Evolutionary conservation across 1,140 invertebrate genomes (phyloP), one percentile per base, ranked within the genome.

Genomic region (Kradibia gibbosae): DNA sequence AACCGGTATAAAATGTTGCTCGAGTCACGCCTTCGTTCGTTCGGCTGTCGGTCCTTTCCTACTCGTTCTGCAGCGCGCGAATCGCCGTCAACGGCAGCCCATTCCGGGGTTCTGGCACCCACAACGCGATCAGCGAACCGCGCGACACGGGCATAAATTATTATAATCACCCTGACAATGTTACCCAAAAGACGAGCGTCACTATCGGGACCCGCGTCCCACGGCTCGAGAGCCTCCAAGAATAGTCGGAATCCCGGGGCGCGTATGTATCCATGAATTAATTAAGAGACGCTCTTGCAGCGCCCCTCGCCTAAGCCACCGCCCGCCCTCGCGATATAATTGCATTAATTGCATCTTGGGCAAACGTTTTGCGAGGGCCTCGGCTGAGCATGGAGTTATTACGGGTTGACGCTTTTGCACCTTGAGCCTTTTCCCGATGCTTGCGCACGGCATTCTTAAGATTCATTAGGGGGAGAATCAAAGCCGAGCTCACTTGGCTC

Each of bases 1-100:
- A 87, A 87, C 84, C 83, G 86, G 85, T 86, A 86, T 85, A 36
- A 39, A 48, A 20, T 78, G 20, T 25, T 22, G 15, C 17, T 25
- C 28, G 25, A 20, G 13, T 71, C 13, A 25, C 70, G 81, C 31
- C 20, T 55, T 80, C 78, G 53, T 65, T 81, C 71, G 31, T 78
- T 73, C 80, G 22, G 55, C 39, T 65, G 62, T 78, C 73, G 34
- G 36, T 67, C 53, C 53, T 79, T 72, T 53, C 65, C 15, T 79
- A 39, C 60, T 8, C 39, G 39, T 15, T 25, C 3, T 60, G 7
- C 15, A 5, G 73, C 73, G 73, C 34, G 8, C 17, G 73, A 45
- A 39, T 15, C 3, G 13, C 25, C 25, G 48, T 22, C 50, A 53
- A 17, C 50, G 48, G 25, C 31, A 25, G 39, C 15, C 74, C 36